Conservation (phyloP, 1,140 invertebrate genomes). For the Liolophura sinensis region DNA sequence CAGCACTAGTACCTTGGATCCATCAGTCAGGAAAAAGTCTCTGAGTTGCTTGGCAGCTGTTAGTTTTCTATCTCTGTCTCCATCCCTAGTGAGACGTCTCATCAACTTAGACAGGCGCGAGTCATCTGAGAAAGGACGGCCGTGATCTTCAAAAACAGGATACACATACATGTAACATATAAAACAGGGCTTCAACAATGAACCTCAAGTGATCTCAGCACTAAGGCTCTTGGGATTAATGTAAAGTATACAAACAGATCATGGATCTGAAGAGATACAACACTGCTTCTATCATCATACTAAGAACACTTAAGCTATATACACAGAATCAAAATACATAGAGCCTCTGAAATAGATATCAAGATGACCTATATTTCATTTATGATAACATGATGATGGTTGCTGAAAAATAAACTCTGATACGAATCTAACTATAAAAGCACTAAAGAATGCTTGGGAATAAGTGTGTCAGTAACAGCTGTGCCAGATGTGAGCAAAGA, state of each 20-base stretch:
- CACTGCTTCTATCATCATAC: no score
- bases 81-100: constrained; percentile 37
- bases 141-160: constrained; percentile 24
- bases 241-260: not conserved
- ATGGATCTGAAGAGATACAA: not conserved
- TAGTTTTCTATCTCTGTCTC: constrained; percentile 42
- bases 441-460: no score
- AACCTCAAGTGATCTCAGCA: not conserved
- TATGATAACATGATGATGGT: no score
- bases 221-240: not conserved
- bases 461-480: not conserved
- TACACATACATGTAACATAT: not conserved
- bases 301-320: no score
- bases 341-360: no score
- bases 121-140: constrained; percentile 36
- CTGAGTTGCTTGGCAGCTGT: constrained; percentile 38
- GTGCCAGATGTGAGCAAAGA: not conserved
- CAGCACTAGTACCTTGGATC: constrained; percentile 33
- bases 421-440: no score
- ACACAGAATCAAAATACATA: no score
- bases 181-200: not conserved
- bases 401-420: no score
- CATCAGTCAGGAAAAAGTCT: constrained; percentile 42
- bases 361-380: no score
- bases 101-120: constrained; percentile 40